Evolutionary conservation across 2,888 invertebrate species (phyloP).

Genomic region (Schizaphis graminum): DNA sequence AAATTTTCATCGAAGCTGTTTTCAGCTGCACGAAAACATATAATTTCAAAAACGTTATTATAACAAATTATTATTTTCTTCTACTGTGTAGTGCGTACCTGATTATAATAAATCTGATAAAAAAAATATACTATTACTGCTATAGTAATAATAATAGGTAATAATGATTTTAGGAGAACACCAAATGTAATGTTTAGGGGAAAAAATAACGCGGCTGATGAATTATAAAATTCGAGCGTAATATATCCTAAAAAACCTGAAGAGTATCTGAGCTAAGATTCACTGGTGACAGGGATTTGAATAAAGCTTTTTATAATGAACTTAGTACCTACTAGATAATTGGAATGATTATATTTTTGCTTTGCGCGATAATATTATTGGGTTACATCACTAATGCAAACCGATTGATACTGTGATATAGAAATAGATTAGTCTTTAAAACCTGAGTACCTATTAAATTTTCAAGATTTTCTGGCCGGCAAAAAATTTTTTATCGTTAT

Average conservation of each 20-base stretch:
- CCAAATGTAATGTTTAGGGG: not conserved
- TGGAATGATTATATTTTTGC: not conserved
- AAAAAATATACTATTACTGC: no score
- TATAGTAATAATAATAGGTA: not conserved
- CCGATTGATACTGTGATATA: not conserved
- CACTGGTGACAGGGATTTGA: not conserved
- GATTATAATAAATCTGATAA: not conserved
- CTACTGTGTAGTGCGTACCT: no score
- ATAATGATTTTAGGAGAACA: not conserved
- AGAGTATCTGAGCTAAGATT: not conserved
- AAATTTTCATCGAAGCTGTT: not conserved
- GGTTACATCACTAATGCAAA: not conserved
- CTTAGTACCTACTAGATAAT: not conserved
- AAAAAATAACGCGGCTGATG: not conserved
- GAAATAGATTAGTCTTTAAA: not conserved
- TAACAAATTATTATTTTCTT: not conserved
- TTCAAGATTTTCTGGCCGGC: no score
- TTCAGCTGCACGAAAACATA: not conserved
- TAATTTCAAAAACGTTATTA: not conserved
- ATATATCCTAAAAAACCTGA: not conserved
- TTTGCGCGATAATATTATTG: no score
- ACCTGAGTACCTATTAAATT: no score
- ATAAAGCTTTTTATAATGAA: not conserved
- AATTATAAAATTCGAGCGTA: not conserved
- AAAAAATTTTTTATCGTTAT: no score